Evolutionary conservation across 2,113 vertebrate species (phyloP).

Genomic region (Felis chaus): DNA sequence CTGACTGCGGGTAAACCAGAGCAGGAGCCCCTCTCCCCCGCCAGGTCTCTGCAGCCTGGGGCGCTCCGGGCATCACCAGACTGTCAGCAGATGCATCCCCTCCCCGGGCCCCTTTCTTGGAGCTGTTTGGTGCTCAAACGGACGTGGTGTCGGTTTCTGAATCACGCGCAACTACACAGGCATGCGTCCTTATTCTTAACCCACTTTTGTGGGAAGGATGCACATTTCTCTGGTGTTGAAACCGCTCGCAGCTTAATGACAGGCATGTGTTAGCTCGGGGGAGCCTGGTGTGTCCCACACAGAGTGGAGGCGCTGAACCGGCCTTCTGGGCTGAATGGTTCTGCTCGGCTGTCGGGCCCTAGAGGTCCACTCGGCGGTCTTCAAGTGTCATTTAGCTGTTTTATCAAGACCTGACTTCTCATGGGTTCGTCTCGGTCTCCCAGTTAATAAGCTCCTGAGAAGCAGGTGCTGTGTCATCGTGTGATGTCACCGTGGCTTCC

Average conservation of each 20-base stretch:
- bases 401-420: background rate
- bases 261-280: background rate
- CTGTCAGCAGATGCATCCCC: background rate
- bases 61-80: background rate
- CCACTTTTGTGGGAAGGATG: background rate
- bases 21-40: background rate
- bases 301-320: background rate
- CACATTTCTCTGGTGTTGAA: conserved; percentile 11
- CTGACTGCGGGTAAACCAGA: background rate
- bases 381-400: background rate
- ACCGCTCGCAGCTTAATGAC: background rate
- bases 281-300: background rate
- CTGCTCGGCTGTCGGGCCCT: background rate
- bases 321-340: background rate
- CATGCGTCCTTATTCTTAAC: background rate
- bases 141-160: background rate
- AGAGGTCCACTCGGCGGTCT: background rate
- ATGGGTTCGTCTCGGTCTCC: background rate
- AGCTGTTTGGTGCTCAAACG: background rate
- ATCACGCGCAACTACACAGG: background rate
- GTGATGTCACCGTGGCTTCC: background rate
- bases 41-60: background rate
- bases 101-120: background rate
- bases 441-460: background rate
- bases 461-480: background rate